phyloP scores from a whole-genome alignment of 2,888 invertebrate genomes.

The Gerris lacustris region DNA sequence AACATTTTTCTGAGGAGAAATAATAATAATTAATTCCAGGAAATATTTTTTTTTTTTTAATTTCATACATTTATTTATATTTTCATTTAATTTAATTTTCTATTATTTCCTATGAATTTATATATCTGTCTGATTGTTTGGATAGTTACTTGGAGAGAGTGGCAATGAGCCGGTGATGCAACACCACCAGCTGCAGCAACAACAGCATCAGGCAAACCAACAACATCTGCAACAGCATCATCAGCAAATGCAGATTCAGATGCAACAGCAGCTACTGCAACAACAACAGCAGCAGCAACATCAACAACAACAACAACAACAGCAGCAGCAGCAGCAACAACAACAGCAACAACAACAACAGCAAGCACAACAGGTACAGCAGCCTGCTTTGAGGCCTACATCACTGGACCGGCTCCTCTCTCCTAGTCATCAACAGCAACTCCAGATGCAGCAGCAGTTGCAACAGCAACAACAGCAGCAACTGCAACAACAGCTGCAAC shows the following conservation, averaged over 20 bases:
- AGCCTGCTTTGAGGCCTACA: conserved; percentile 36
- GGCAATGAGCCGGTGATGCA: background rate
- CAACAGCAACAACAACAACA: background rate
- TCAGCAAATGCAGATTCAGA: conserved; percentile 11
- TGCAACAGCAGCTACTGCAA: conserved; percentile 18
- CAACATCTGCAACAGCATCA: conserved; percentile 22
- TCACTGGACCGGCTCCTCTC: conserved; percentile 36
- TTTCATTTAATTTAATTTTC: background rate
- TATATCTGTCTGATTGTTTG: background rate
- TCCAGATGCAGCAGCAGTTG: conserved; percentile 35
- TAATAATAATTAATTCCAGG: too few relatives aligned
- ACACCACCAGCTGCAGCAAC: conserved; percentile 25
- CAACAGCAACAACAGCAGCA: conserved; percentile 38
- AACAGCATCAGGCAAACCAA: conserved; percentile 28
- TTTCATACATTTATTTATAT: too few relatives aligned
- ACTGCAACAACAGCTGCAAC: conserved; percentile 32
- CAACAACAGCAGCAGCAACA: conserved; percentile 26
- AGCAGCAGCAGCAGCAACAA: conserved; percentile 17
- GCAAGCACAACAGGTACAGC: conserved; percentile 31
- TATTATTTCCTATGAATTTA: background rate
- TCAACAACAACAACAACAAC: conserved; percentile 29
- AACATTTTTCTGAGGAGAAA: too few relatives aligned
- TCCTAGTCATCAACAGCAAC: conserved; percentile 40
- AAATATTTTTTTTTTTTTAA: too few relatives aligned
- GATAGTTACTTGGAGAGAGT: background rate